Conservation (phyloP, 2,888 invertebrate genomes). For the Spialia ferax region DNA sequence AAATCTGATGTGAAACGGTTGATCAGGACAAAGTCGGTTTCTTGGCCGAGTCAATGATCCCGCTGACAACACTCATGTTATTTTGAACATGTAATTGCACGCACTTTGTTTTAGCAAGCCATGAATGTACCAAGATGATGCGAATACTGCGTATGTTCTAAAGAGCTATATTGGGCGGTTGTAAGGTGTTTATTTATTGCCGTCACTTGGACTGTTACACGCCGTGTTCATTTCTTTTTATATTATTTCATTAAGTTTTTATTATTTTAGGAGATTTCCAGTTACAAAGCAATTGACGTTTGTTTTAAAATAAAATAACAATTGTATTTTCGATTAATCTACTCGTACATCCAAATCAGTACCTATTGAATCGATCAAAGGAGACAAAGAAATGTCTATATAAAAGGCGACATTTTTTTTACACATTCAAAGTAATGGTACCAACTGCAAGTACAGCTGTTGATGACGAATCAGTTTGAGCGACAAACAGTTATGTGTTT, state of each 20-base stretch:
- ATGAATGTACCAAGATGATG: not conserved
- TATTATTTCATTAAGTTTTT: too few species aligned
- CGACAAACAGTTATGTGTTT: slow-evolving; percentile 14
- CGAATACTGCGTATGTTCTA: not conserved
- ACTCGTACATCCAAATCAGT: not conserved
- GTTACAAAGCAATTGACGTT: too few species aligned
- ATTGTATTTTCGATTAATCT: too few species aligned
- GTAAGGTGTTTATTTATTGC: not conserved
- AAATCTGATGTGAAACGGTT: slow-evolving; percentile 57
- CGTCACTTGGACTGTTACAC: not conserved
- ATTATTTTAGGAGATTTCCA: too few species aligned
- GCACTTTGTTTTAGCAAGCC: slow-evolving; percentile 1
- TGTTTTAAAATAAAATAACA: too few species aligned
- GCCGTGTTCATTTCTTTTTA: too few species aligned
- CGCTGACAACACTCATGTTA: slow-evolving; percentile 28
- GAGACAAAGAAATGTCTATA: not conserved
- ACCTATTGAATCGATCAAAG: not conserved
- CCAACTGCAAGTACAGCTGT: slow-evolving; percentile 22
- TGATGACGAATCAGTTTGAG: slow-evolving; percentile 27
- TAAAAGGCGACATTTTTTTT: not conserved
- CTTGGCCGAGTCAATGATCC: slow-evolving; percentile 58
- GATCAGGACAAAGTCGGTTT: slow-evolving; percentile 62
- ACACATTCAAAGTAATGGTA: not conserved
- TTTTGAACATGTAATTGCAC: slow-evolving; percentile 30
- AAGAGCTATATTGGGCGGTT: not conserved